These are phyloP conservation scores for Cladopsammia gracilis DNA, from an alignment of 64 coral and sea anemone species.

Conservation along the genomic window DNA sequence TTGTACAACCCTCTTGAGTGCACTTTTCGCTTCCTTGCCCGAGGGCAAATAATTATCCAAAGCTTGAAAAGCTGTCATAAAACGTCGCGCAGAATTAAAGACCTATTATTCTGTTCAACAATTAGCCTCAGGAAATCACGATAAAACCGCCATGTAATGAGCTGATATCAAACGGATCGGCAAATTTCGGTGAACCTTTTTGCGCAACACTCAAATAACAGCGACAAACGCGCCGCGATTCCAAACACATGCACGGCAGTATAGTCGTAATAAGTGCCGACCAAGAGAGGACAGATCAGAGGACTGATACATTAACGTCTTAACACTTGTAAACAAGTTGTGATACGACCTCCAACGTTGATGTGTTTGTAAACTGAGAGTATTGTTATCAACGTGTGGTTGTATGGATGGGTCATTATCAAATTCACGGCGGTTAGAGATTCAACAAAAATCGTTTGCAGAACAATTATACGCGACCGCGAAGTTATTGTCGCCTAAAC, in stretches of 20 bases:
- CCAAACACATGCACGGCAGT: not conserved
- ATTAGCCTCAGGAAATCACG: constrained; percentile 37
- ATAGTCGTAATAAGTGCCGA: not conserved
- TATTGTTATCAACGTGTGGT: constrained; percentile 45
- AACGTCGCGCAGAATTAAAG: constrained; percentile 35
- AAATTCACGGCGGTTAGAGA: constrained; percentile 37
- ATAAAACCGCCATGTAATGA: constrained; percentile 42
- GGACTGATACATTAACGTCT: not conserved
- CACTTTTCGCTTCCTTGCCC: constrained; percentile 9
- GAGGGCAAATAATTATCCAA: constrained; percentile 31
- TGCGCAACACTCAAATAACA: not conserved
- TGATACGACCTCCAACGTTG: constrained; percentile 40
- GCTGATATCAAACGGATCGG: constrained; percentile 22
- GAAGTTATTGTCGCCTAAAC: constrained; percentile 25
- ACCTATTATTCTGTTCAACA: constrained; percentile 28
- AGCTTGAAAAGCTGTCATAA: constrained; percentile 39
- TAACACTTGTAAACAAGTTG: constrained; percentile 44
- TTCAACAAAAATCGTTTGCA: constrained; percentile 52
- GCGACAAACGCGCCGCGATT: constrained; percentile 50
- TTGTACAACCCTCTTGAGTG: constrained; percentile 54
- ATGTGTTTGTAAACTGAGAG: constrained; percentile 46
- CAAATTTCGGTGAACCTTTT: constrained; percentile 13
- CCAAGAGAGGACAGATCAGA: not conserved
- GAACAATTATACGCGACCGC: constrained; percentile 34
- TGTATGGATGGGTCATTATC: constrained; percentile 45